These are phyloP conservation scores for Drosophila eugracilis DNA, from an alignment of 1,140 invertebrate species.

Conservation along the genomic window DNA sequence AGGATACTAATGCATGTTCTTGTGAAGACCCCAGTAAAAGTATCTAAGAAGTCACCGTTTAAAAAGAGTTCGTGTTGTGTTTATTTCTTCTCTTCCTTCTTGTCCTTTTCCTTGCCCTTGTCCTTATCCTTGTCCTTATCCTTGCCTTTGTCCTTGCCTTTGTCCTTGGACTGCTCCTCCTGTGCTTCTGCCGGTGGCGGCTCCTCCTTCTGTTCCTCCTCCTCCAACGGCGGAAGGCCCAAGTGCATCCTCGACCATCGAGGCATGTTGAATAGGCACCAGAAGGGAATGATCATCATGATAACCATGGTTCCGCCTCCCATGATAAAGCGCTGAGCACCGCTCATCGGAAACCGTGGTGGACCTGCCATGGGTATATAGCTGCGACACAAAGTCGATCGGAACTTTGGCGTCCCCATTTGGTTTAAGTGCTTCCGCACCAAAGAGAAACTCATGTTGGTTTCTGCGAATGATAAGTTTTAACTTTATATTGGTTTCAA, in stretches of 20 bases:
- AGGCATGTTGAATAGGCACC: slow-evolving; percentile 44
- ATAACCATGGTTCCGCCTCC: slow-evolving; percentile 33
- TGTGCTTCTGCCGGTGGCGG: background rate
- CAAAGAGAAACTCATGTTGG: slow-evolving; percentile 37
- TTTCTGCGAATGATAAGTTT: background rate
- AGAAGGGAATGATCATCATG: slow-evolving; percentile 68
- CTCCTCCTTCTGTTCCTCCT: slow-evolving; percentile 17
- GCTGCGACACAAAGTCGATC: slow-evolving; percentile 25
- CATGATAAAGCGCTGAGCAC: slow-evolving; percentile 32
- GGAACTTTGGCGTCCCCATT: background rate
- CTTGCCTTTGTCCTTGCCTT: background rate
- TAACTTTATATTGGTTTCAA: too few relatives aligned
- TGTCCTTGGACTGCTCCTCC: too few relatives aligned
- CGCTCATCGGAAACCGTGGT: slow-evolving; percentile 51
- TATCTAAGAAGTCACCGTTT: slow-evolving; percentile 65
- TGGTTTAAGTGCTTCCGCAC: slow-evolving; percentile 36
- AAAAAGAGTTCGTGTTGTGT: slow-evolving; percentile 9
- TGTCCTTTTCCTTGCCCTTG: too few relatives aligned
- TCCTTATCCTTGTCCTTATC: background rate
- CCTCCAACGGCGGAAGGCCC: slow-evolving; percentile 1
- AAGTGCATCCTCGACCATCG: slow-evolving; percentile 15
- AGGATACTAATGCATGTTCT: too few relatives aligned
- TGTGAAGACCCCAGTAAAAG: slow-evolving; percentile 42
- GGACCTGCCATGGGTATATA: slow-evolving; percentile 54
- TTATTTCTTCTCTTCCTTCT: too few relatives aligned